Evolutionary conservation across 1,140 invertebrate species (phyloP).

Genomic region (Eriocheir sinensis): DNA sequence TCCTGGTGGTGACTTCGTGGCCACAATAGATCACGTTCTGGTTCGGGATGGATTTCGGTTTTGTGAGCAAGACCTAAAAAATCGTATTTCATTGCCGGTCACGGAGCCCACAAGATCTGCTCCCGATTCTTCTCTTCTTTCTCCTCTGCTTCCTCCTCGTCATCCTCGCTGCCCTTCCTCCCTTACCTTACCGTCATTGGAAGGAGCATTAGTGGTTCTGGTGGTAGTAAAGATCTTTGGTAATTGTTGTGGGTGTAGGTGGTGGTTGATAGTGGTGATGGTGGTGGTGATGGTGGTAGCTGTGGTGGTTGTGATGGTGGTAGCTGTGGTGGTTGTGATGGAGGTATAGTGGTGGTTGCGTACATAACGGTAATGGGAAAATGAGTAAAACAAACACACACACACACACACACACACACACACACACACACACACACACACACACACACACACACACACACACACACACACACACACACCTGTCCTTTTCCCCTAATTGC

Average conservation of each 20-base stretch:
- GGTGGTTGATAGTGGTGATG: not conserved
- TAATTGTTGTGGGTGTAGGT: no score
- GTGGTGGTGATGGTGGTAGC: no score
- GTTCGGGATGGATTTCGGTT: not conserved
- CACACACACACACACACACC: conserved; percentile 42
- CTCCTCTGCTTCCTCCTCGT: not conserved
- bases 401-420: conserved; percentile 40
- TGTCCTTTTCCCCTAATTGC: not conserved
- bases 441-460: conserved; percentile 33
- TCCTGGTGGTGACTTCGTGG: conserved; percentile 10
- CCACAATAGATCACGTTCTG: not conserved
- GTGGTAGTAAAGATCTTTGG: not conserved
- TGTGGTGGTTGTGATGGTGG: no score
- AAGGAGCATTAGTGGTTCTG: conserved; percentile 2
- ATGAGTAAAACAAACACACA: not conserved
- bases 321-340: no score
- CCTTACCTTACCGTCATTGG: not conserved
- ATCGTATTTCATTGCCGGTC: not conserved
- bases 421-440: conserved; percentile 44
- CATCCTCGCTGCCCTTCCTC: not conserved
- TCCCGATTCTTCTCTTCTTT: no score
- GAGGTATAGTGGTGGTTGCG: not conserved
- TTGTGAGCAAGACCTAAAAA: not conserved
- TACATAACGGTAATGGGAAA: not conserved
- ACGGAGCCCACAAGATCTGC: not conserved